Percentiles rank a stretch among this genome's conserved stretches.
Evolutionary conservation across 2,888 invertebrate genomes (phyloP).

Genomic region (Schrankia costaestrigalis): DNA sequence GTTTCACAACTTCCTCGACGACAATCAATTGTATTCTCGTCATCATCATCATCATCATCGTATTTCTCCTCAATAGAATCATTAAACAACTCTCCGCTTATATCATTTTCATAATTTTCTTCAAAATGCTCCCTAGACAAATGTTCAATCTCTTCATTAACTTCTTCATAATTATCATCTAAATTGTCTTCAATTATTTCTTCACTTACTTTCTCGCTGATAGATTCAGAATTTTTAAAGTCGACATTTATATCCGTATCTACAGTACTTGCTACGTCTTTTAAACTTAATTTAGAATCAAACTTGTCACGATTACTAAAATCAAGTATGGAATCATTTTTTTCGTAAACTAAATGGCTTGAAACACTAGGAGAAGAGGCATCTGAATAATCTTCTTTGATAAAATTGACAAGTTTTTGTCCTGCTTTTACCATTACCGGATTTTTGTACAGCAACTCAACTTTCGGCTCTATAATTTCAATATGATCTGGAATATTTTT

Average conservation of each 20-base stretch:
- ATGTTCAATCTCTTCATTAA: not conserved
- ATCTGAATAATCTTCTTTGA: slow-evolving; percentile 33
- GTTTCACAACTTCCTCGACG: slow-evolving; percentile 71
- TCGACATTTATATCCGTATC: not conserved
- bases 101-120: slow-evolving; percentile 52
- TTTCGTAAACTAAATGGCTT: slow-evolving; percentile 28
- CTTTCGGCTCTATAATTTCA: slow-evolving; percentile 37
- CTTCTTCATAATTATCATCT: not conserved
- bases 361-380: slow-evolving; percentile 29
- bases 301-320: slow-evolving; percentile 12
- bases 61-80: slow-evolving; percentile 49
- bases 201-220: not conserved
- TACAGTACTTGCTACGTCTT: slow-evolving; percentile 10
- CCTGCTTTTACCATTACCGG: slow-evolving; percentile 51
- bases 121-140: slow-evolving; percentile 59
- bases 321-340: slow-evolving; percentile 23
- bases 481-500: slow-evolving; percentile 16
- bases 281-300: slow-evolving; percentile 6
- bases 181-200: no score
- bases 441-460: slow-evolving; percentile 66
- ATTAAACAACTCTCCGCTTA: slow-evolving; percentile 49
- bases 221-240: not conserved
- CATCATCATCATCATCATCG: slow-evolving; percentile 29
- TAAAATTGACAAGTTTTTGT: slow-evolving; percentile 38
- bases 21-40: slow-evolving; percentile 41